Conservation (phyloP, 2,888 invertebrate species). For the Epiblema foenella region DNA sequence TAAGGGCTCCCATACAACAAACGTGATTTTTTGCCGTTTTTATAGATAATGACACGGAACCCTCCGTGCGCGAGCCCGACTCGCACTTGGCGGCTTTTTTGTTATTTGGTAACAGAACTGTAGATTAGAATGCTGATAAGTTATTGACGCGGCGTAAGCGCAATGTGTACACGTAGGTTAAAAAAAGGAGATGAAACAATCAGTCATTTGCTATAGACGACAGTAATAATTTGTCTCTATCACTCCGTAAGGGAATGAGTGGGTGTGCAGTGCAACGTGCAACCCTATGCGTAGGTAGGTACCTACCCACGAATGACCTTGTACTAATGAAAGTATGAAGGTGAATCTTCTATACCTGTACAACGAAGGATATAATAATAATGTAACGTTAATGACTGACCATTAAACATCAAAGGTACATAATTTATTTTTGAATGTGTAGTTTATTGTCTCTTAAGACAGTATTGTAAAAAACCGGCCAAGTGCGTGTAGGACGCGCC, state of each 20-base stretch:
- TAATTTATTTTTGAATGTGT: too few relatives aligned
- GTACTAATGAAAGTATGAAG: slow-evolving; percentile 13
- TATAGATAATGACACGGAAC: too few relatives aligned
- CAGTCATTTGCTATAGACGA: background rate
- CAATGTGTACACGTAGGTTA: background rate
- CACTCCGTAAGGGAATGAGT: slow-evolving; percentile 10
- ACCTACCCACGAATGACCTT: slow-evolving; percentile 6
- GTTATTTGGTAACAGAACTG: background rate
- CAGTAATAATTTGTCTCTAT: slow-evolving; percentile 7
- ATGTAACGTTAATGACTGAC: background rate
- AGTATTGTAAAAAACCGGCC: too few relatives aligned
- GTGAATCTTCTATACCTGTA: slow-evolving; percentile 8
- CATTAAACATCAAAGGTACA: too few relatives aligned
- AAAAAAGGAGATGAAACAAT: background rate
- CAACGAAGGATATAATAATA: background rate
- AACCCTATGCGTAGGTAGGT: background rate
- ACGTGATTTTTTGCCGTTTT: too few relatives aligned
- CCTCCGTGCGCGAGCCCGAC: too few relatives aligned
- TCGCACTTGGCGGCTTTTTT: too few relatives aligned
- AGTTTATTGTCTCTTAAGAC: too few relatives aligned
- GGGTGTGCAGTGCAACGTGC: background rate
- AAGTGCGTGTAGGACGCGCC: too few relatives aligned
- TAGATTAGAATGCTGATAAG: background rate
- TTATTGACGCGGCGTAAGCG: background rate
- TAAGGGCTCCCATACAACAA: too few relatives aligned